A percentile compares a stretch with the other conserved stretches of the same genome.
Conservation (phyloP, 2,113 vertebrate species). For the Chloropsis cyanopogon region DNA sequence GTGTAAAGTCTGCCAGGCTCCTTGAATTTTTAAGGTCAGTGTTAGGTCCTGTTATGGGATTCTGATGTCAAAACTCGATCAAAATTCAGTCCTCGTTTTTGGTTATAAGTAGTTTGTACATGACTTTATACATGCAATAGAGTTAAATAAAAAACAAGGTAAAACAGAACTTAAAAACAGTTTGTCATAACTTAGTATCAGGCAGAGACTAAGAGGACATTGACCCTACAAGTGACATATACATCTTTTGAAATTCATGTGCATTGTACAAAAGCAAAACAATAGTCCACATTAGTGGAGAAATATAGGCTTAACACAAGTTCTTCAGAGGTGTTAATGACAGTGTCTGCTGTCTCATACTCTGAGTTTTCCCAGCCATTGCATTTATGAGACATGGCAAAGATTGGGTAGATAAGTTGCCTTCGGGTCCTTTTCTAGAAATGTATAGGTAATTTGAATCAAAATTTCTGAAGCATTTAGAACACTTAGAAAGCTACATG, state of each 20-base stretch:
- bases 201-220: not conserved
- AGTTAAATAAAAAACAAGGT: not conserved
- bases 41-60: not conserved
- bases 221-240: not conserved
- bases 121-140: not conserved
- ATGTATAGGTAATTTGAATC: not conserved
- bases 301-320: not conserved
- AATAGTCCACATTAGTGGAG: fast-evolving
- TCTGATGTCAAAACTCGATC: not conserved
- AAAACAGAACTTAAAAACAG: not conserved
- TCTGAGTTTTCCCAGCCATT: not conserved
- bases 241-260: not conserved
- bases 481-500: not conserved
- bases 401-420: not conserved
- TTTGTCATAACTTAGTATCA: not conserved
- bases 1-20: not conserved
- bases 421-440: not conserved
- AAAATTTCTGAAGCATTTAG: not conserved
- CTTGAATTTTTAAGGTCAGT: not conserved
- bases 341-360: not conserved
- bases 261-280: not conserved
- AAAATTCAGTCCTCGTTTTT: not conserved
- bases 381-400: not conserved
- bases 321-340: not conserved
- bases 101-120: not conserved